A percentile compares a stretch with the other conserved stretches of the same genome.
These are phyloP conservation scores for Eupithecia centaureata DNA, from an alignment of 2,888 invertebrate species.

Conservation along the genomic window DNA sequence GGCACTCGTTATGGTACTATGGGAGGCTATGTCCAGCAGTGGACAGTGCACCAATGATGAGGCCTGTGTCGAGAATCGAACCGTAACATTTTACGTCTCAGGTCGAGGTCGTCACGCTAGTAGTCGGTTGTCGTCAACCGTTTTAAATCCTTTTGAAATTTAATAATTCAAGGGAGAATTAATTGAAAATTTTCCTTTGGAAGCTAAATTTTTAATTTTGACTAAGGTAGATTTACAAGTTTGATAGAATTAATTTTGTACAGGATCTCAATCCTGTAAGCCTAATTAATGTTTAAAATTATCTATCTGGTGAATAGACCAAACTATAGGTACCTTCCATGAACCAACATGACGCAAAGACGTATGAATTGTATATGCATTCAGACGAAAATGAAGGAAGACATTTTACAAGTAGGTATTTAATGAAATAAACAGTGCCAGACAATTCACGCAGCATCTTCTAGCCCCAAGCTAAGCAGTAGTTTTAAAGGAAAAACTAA, in stretches of 20 bases:
- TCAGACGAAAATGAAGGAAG: neutral
- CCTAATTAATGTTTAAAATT: neutral
- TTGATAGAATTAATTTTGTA: constrained; percentile 43
- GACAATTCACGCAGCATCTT: neutral
- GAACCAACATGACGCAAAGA: too few relatives aligned
- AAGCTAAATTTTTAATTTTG: neutral
- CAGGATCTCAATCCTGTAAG: constrained; percentile 22
- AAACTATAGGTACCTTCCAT: too few relatives aligned
- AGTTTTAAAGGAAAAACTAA: neutral
- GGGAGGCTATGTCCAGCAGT: too few relatives aligned
- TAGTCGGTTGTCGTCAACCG: neutral
- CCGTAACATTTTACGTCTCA: neutral
- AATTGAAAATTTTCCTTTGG: neutral
- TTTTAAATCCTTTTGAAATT: neutral
- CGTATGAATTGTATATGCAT: too few relatives aligned
- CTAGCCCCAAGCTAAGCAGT: neutral
- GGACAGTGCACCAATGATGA: neutral
- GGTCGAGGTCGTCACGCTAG: neutral
- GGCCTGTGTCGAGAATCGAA: too few relatives aligned
- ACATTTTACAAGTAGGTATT: neutral
- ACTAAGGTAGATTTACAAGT: constrained; percentile 36
- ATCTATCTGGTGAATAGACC: too few relatives aligned
- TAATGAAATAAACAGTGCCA: neutral
- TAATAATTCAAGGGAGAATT: neutral
- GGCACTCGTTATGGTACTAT: too few relatives aligned